A percentile compares a stretch with the other conserved stretches of the same genome.
phyloP scores from a whole-genome alignment of 2,113 vertebrate genomes.

The Camarhynchus parvulus region DNA sequence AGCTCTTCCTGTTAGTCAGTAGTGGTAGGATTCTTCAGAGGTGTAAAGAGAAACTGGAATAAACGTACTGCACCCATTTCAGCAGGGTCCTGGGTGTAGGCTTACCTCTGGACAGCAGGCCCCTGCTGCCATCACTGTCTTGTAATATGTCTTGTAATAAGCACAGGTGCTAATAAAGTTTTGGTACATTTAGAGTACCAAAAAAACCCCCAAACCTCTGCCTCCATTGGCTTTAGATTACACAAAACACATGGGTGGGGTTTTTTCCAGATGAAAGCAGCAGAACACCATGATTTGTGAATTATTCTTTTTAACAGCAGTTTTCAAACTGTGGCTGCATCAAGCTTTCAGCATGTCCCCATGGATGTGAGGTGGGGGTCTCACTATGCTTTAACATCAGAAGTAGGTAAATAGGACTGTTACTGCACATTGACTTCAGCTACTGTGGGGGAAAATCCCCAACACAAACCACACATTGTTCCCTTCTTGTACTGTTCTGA shows the following conservation, averaged over 20 bases:
- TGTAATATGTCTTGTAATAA: background rate
- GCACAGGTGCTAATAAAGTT: background rate
- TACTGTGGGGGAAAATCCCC: background rate
- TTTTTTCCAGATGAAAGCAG: background rate
- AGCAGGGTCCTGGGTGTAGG: conserved; percentile 14
- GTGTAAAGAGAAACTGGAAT: conserved; percentile 30
- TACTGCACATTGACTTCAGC: background rate
- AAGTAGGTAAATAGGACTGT: background rate
- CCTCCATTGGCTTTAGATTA: background rate
- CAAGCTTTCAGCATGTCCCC: conserved; percentile 38
- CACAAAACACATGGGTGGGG: background rate
- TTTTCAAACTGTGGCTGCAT: conserved; percentile 1
- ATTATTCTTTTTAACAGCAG: conserved; percentile 15
- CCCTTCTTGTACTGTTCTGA: background rate
- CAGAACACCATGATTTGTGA: background rate
- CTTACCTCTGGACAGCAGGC: conserved; percentile 30
- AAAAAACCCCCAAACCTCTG: background rate
- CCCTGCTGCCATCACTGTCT: background rate
- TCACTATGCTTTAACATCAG: background rate
- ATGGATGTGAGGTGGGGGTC: background rate
- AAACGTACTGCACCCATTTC: background rate
- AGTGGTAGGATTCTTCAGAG: background rate
- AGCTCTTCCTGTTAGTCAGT: conserved; percentile 44
- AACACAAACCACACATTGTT: background rate
- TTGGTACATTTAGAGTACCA: background rate